Percentiles rank a stretch among this genome's conserved stretches.
These are phyloP conservation scores for Jacana jacana DNA, from an alignment of 2,113 vertebrate species.

Conservation along the genomic window DNA sequence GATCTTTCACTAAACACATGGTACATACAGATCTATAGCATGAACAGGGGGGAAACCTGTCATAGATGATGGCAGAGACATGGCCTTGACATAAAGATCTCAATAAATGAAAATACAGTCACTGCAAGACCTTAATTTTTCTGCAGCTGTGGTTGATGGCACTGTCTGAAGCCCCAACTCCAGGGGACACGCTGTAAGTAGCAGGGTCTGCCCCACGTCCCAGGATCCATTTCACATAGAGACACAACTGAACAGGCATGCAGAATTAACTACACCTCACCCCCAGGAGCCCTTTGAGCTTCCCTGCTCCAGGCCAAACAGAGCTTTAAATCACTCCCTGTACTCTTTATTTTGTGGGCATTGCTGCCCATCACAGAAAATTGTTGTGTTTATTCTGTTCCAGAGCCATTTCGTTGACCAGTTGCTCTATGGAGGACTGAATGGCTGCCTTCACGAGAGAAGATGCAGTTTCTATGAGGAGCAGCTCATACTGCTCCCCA, in stretches of 20 bases:
- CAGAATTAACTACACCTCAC: constrained; percentile 19
- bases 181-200: not conserved
- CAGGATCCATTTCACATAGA: not conserved
- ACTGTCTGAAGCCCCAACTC: not conserved
- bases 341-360: not conserved
- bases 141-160: not conserved
- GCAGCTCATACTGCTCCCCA: constrained; percentile 75
- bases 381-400: constrained; percentile 75
- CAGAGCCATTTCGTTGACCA: constrained; percentile 78
- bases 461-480: constrained; percentile 76
- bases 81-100: not conserved
- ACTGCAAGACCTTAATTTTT: not conserved
- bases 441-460: constrained; percentile 79
- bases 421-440: constrained; percentile 79
- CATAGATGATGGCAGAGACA: not conserved
- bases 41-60: rapidly evolving
- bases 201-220: not conserved
- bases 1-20: not conserved
- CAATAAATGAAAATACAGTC: not conserved
- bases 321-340: not conserved
- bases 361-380: constrained; percentile 63
- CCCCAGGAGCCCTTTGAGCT: not conserved
- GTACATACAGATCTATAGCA: not conserved
- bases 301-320: not conserved
- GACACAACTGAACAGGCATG: constrained; percentile 47